Evolutionary conservation across 1,140 invertebrate species (phyloP).

Genomic region (Polypedilum vanderplanki): DNA sequence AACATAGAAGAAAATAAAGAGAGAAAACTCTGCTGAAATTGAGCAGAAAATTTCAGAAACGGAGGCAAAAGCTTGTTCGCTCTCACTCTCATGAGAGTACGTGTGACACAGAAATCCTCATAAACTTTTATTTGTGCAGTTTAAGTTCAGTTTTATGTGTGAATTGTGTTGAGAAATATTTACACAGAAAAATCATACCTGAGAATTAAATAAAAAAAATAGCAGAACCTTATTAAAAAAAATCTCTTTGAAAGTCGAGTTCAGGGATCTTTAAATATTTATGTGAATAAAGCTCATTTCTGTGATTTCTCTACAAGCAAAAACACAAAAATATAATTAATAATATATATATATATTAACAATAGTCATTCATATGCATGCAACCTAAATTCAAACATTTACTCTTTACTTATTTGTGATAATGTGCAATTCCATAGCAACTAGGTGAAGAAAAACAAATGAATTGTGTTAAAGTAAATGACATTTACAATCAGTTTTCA

Average conservation of each 20-base stretch:
- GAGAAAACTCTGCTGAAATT: neutral
- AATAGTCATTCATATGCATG: no score
- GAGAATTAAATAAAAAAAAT: neutral
- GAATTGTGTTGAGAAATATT: neutral
- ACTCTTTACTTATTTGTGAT: no score
- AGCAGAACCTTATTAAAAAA: neutral
- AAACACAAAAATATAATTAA: neutral
- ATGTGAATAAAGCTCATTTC: slow-evolving; percentile 10
- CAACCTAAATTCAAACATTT: no score
- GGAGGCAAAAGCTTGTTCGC: neutral
- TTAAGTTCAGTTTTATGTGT: neutral
- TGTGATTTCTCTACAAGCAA: slow-evolving; percentile 8
- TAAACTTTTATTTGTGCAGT: no score
- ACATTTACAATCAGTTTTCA: neutral
- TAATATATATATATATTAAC: no score
- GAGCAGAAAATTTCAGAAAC: slow-evolving; percentile 8
- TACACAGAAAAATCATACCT: neutral
- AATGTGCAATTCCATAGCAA: neutral
- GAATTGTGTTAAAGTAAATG: neutral
- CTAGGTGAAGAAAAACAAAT: neutral
- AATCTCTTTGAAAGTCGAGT: slow-evolving; percentile 1
- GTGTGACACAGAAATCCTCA: neutral
- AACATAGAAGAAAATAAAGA: neutral
- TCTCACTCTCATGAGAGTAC: neutral
- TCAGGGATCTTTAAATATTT: slow-evolving; percentile 23